Evolutionary conservation across 2,113 vertebrate genomes (phyloP).

Genomic region (Tragelaphus buxtoni): DNA sequence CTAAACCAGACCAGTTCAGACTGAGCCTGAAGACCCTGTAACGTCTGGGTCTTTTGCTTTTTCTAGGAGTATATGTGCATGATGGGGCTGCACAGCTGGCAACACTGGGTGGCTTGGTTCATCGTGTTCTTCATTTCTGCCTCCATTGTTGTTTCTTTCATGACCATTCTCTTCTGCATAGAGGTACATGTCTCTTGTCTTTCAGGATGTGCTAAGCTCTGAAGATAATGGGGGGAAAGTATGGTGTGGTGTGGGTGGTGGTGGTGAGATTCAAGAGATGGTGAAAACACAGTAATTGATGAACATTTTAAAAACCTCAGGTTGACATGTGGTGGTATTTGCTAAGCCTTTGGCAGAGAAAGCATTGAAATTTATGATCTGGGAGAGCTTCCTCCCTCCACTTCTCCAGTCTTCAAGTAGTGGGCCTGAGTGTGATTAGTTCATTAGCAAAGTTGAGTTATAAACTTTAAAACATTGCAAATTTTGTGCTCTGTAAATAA

Average conservation of each 20-base stretch:
- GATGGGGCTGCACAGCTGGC: slow-evolving; percentile 96
- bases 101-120: slow-evolving; percentile 95
- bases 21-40: not conserved
- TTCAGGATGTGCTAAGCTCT: not conserved
- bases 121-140: slow-evolving; percentile 92
- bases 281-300: not conserved
- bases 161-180: slow-evolving; percentile 90
- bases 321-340: not conserved
- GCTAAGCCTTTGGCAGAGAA: not conserved
- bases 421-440: not conserved
- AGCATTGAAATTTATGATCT: not conserved
- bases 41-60: not conserved
- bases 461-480: not conserved
- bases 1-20: not conserved
- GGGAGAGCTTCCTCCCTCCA: not conserved
- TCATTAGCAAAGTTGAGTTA: not conserved
- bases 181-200: slow-evolving; percentile 79
- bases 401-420: not conserved
- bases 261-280: not conserved
- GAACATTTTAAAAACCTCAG: not conserved
- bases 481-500: not conserved
- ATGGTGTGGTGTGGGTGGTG: not conserved
- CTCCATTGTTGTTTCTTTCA: slow-evolving; percentile 86
- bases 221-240: not conserved
- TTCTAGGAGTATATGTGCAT: slow-evolving; percentile 94